Evolutionary conservation across 2,888 invertebrate genomes (phyloP), one percentile per base, ranked within the genome.

Genomic region (Eupithecia subfuscata): DNA sequence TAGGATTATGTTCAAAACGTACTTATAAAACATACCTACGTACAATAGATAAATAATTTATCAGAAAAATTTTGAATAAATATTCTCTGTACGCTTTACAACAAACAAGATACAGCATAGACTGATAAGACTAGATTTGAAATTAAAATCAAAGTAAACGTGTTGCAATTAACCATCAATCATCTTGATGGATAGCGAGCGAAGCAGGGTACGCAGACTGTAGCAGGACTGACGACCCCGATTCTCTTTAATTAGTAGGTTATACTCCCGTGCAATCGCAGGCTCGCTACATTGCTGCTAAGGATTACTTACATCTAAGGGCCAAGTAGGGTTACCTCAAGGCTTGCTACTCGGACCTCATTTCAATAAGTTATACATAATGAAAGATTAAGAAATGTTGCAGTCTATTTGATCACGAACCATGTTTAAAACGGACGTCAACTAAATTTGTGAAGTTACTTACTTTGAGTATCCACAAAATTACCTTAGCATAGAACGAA

Each of bases 151-250:
- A 82, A 80, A 81, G 84, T 84, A 86, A 52, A n/a, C 52, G 11
- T 82, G 84, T 75, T 84, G 82, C 83, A 56, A 80, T 80, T 78
- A 83, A 82, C 76, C 88, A 92, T 93, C 92, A 88, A 92, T 93
- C 92, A 92, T 84, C 81, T 82, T 91, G 92, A 92, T 92, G 88
- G 90, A 91, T 90, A 83, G 81, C 69, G 75, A 73, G 75, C 74
- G 80, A 74, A 74, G 76, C 80, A 82, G 80, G 84, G 84, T 79
- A 81, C 78, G 79, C 78, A 82, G 77, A 80, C 79, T 78, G 74
- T 70, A 76, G 76, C 70, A 77, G 75, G 78, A 78, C 71, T 74
- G 79, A 77, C 76, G 76, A 79, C 82, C 80, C 74, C 75, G 75
- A 76, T 79, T 74, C 71, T 71, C 70, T 78, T 71, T 76, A 73